A percentile compares a stretch with the other conserved stretches of the same genome.
Conservation (phyloP, 1,140 invertebrate species). For the Oedothorax gibbosus region DNA sequence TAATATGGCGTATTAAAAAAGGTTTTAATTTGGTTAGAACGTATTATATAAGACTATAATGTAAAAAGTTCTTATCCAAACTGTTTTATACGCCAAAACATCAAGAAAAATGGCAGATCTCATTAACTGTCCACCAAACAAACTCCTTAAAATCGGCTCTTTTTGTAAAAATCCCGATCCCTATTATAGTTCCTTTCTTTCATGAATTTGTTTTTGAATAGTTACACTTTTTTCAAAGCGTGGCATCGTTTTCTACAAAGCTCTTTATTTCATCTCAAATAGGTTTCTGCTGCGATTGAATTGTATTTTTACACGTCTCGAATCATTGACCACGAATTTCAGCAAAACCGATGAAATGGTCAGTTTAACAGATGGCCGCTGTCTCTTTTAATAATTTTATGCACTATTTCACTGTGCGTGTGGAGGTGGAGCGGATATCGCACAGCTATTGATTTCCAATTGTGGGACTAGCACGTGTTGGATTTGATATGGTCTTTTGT, state of each 20-base stretch:
- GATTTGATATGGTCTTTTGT: constrained; percentile 20
- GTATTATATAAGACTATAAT: no score
- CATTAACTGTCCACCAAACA: no score
- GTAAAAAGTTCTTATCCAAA: no score
- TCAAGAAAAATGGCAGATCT: no score
- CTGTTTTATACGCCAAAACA: no score
- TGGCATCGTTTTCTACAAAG: neutral
- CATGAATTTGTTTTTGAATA: no score
- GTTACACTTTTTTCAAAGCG: neutral
- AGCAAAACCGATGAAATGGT: constrained; percentile 38
- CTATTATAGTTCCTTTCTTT: no score
- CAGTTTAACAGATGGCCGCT: constrained; percentile 49
- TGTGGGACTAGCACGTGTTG: constrained; percentile 4
- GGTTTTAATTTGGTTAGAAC: no score
- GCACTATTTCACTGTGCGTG: constrained; percentile 37
- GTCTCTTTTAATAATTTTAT: constrained; percentile 38
- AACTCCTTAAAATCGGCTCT: no score
- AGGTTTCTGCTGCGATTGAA: constrained; percentile 44
- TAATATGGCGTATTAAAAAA: no score
- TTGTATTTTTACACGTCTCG: constrained; percentile 53
- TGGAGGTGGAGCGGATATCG: constrained; percentile 30
- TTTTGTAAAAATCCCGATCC: no score
- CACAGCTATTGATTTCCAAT: constrained; percentile 43
- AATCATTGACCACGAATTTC: constrained; percentile 43
- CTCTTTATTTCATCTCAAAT: constrained; percentile 32